Evolutionary conservation across 2,888 invertebrate species (phyloP).

Genomic region (Omphaloscelis lunosa): DNA sequence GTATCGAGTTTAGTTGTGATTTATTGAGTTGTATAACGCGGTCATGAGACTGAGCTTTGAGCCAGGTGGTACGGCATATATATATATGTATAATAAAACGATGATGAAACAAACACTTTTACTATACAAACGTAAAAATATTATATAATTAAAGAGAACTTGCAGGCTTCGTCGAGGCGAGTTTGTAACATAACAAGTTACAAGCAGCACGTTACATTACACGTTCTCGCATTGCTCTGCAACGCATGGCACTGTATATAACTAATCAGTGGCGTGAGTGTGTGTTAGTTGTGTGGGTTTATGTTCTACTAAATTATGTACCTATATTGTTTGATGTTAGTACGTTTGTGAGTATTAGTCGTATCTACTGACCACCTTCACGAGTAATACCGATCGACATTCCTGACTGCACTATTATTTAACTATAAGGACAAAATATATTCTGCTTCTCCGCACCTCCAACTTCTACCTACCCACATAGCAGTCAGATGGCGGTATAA

Average conservation of each 20-base stretch:
- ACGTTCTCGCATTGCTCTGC: neutral
- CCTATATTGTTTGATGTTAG: neutral
- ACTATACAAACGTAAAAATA: too few relatives aligned
- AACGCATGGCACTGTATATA: neutral
- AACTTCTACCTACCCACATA: neutral
- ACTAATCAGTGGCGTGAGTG: neutral
- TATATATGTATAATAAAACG: too few relatives aligned
- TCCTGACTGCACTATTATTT: too few relatives aligned
- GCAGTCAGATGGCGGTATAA: neutral
- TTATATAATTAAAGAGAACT: too few relatives aligned
- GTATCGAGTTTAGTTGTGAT: neutral
- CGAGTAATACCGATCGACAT: neutral
- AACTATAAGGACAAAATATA: too few relatives aligned
- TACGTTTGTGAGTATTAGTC: neutral
- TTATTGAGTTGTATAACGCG: neutral
- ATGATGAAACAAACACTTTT: too few relatives aligned
- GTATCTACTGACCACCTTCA: neutral
- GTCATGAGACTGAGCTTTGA: neutral
- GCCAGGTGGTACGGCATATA: neutral
- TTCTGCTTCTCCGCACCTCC: neutral
- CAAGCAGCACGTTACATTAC: conserved; percentile 5
- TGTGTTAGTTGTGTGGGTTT: neutral
- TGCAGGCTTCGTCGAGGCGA: too few relatives aligned
- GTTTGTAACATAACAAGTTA: neutral
- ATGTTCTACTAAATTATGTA: neutral